Percentiles rank a stretch among this genome's conserved stretches.
Evolutionary conservation across 2,113 vertebrate species (phyloP).

Genomic region (Plecturocebus donacophilus): DNA sequence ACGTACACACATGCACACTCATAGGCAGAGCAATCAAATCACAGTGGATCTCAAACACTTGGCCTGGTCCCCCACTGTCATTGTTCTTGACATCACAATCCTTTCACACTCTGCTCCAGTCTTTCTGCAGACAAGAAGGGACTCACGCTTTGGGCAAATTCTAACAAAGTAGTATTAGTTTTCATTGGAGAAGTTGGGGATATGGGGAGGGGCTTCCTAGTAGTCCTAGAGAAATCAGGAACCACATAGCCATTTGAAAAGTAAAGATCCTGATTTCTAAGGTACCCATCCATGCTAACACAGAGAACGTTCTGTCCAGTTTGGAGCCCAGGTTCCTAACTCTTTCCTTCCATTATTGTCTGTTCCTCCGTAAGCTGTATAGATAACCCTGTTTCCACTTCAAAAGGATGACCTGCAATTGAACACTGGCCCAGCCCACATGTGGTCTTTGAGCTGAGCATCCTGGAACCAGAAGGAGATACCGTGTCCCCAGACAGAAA

Average conservation of each 20-base stretch:
- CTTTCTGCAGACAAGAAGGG: rapidly evolving
- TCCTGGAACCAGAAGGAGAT: constrained; percentile 40
- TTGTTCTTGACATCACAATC: too few species aligned
- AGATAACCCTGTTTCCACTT: neutral
- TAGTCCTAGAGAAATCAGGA: neutral
- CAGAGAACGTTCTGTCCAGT: neutral
- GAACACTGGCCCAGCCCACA: neutral
- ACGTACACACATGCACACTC: neutral
- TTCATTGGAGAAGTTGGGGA: neutral
- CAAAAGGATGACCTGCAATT: neutral
- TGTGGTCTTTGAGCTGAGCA: constrained; percentile 6
- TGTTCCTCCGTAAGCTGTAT: neutral
- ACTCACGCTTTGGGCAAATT: neutral
- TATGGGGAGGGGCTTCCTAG: neutral
- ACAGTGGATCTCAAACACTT: rapidly evolving
- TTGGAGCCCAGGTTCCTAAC: neutral
- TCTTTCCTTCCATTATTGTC: neutral
- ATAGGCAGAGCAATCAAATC: neutral
- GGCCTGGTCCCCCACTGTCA: too few species aligned
- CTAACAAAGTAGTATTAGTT: neutral
- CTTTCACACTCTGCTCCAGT: neutral
- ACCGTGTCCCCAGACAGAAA: constrained; percentile 52
- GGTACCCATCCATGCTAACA: too few species aligned
- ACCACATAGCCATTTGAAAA: rapidly evolving
- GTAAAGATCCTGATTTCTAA: neutral